Percentiles rank a stretch among this genome's conserved stretches.
Conservation (phyloP, 2,113 vertebrate genomes). For the Labeo rohita region DNA sequence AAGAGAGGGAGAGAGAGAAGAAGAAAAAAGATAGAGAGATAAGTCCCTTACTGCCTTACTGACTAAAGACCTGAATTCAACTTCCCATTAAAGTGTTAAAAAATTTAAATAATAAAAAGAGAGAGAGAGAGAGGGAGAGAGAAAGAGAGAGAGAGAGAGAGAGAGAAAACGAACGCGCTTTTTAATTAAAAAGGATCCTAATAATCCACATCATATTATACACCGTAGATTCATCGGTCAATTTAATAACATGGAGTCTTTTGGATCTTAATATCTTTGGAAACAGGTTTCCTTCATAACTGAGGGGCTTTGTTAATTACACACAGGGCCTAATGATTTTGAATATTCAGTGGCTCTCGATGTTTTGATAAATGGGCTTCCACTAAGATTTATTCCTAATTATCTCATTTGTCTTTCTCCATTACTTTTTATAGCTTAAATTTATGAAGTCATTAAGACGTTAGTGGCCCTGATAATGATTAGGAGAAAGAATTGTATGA, state of each 20-base stretch:
- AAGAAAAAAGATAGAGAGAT: constrained; percentile 38
- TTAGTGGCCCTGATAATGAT: constrained; percentile 88
- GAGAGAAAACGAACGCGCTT: constrained; percentile 79
- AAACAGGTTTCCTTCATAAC: constrained; percentile 90
- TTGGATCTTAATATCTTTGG: constrained; percentile 91
- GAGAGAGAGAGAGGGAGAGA: constrained; percentile 15
- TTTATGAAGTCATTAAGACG: constrained; percentile 98
- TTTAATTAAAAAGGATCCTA: constrained; percentile 90
- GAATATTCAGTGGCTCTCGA: constrained; percentile 96
- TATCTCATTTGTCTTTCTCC: constrained; percentile 99
- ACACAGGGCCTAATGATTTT: constrained; percentile 92
- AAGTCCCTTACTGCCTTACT: constrained; percentile 71
- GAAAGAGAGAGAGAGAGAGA: constrained; percentile 14
- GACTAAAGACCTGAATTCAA: constrained; percentile 79
- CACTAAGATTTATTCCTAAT: constrained; percentile 99
- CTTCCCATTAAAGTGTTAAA: constrained; percentile 84
- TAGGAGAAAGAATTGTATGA: constrained; percentile 88
- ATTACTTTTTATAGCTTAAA: constrained; percentile 99
- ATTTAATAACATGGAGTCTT: constrained; percentile 91
- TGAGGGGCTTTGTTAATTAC: constrained; percentile 89
- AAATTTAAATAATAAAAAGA: constrained; percentile 77
- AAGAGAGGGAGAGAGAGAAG: constrained; percentile 19
- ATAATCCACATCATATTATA: constrained; percentile 93
- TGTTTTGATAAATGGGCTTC: constrained; percentile 97
- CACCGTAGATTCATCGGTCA: constrained; percentile 87